phyloP scores from a whole-genome alignment of 2,113 vertebrate species.

The Solea solea region DNA sequence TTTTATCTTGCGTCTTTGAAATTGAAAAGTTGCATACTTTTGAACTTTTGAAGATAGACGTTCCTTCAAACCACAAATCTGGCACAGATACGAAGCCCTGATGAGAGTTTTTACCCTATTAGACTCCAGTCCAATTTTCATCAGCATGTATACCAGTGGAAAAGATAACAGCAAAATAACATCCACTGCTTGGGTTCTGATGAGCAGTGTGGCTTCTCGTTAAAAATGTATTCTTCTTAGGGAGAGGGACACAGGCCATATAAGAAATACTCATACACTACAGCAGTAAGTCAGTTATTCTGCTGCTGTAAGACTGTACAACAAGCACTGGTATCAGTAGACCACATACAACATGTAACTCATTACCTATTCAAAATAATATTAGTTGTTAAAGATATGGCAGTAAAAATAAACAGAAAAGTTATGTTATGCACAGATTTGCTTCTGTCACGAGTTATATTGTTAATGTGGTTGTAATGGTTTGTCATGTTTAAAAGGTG shows the following conservation, averaged over 20 bases:
- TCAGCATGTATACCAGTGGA: conserved; percentile 59
- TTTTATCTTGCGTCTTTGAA: conserved; percentile 54
- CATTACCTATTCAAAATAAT: too few relatives aligned
- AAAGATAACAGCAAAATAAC: conserved; percentile 63
- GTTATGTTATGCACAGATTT: too few relatives aligned
- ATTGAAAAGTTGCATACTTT: conserved; percentile 62
- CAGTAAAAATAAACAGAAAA: too few relatives aligned
- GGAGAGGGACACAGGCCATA: conserved; percentile 20
- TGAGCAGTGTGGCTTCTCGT: conserved; percentile 38
- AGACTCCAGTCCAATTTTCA: conserved; percentile 67
- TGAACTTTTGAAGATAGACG: conserved; percentile 59
- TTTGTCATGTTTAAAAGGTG: too few relatives aligned
- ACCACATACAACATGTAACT: too few relatives aligned
- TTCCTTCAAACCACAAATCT: conserved; percentile 61
- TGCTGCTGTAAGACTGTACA: too few relatives aligned
- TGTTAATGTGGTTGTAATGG: too few relatives aligned
- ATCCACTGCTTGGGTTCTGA: conserved; percentile 52
- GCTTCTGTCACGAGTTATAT: too few relatives aligned
- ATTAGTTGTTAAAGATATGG: too few relatives aligned
- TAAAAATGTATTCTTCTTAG: conserved; percentile 37
- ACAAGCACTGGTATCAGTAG: too few relatives aligned
- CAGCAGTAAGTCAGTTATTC: too few relatives aligned
- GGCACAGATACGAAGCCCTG: conserved; percentile 45
- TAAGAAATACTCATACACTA: too few relatives aligned
- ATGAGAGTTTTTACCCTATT: conserved; percentile 70